phyloP scores from a whole-genome alignment of 2,888 invertebrate genomes.

The Pardosa pseudoannulata region DNA sequence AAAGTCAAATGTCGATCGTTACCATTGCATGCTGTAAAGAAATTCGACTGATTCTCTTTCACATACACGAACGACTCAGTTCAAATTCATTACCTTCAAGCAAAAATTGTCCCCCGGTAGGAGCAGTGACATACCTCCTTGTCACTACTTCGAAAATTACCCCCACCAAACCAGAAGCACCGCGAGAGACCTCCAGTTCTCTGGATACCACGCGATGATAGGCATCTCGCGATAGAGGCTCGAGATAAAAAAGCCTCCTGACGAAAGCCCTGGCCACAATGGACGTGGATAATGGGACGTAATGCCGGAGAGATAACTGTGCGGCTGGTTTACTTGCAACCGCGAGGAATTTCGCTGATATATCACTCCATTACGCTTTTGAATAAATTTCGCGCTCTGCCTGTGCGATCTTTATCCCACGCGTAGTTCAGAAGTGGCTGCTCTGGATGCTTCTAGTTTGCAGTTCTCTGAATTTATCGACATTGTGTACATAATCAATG shows the following conservation, averaged over 20 bases:
- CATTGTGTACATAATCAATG: no score
- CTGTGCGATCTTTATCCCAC: background rate
- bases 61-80: no score
- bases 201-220: background rate
- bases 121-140: background rate
- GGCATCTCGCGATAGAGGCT: background rate
- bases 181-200: background rate
- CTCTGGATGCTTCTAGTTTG: no score
- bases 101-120: no score
- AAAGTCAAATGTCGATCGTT: no score
- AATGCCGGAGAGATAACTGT: background rate
- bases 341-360: background rate
- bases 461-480: no score
- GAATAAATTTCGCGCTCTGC: conserved; percentile 3
- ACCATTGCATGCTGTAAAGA: no score
- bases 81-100: no score
- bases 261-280: background rate
- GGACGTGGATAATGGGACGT: background rate
- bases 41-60: no score
- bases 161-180: no score
- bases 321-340: background rate
- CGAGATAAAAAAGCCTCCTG: background rate
- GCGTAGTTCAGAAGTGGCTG: background rate
- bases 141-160: background rate
- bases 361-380: background rate